These are phyloP conservation scores for Ceratotherium simum DNA, from an alignment of 2,113 vertebrate species.

Conservation along the genomic window DNA sequence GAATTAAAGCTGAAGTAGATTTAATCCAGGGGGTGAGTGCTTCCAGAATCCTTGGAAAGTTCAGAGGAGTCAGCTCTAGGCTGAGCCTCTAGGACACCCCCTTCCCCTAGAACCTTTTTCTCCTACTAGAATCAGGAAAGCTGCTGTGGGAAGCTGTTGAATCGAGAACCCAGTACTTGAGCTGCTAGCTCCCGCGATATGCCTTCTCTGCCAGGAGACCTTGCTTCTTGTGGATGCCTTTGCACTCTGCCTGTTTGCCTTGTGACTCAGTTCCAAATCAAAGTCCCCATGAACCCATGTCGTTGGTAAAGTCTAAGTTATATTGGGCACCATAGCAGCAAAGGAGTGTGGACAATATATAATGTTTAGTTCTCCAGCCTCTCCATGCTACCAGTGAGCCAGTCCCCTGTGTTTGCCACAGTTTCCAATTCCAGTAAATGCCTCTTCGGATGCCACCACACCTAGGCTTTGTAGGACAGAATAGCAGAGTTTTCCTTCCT, in stretches of 20 bases:
- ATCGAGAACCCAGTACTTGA: not conserved
- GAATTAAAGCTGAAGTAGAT: constrained; percentile 2
- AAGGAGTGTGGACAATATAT: not conserved
- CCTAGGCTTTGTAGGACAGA: not conserved
- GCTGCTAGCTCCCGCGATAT: fast-evolving
- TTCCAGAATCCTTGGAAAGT: constrained; percentile 2
- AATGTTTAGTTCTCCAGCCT: not conserved
- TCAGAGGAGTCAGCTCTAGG: not conserved
- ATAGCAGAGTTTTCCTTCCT: not conserved
- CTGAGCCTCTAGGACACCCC: not conserved
- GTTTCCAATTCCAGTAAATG: not conserved
- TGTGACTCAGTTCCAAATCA: not conserved
- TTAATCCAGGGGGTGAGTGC: not conserved
- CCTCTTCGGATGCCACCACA: not conserved
- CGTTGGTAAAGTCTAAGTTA: not conserved
- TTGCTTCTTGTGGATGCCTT: not conserved
- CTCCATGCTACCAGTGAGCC: not conserved
- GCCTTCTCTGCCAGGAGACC: not conserved
- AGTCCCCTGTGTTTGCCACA: fast-evolving
- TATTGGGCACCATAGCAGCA: fast-evolving
- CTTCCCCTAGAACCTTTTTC: not conserved
- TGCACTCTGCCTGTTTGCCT: not conserved
- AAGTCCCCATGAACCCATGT: not conserved
- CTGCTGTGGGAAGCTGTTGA: not conserved
- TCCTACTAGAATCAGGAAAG: not conserved